Evolutionary conservation across 2,113 vertebrate genomes (phyloP).

Genomic region (Poecile atricapillus): DNA sequence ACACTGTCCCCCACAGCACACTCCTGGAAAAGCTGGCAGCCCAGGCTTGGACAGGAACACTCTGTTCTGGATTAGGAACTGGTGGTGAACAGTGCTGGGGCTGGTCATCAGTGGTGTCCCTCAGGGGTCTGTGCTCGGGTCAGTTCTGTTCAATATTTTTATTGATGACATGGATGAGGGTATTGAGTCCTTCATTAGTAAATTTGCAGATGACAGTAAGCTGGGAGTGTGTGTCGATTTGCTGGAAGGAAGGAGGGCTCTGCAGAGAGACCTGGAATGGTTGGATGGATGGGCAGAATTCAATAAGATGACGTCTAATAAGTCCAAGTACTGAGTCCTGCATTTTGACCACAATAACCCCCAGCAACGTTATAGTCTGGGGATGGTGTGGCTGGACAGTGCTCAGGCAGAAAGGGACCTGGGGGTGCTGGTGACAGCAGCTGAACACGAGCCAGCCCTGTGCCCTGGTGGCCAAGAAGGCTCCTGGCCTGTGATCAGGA

Average conservation of each 20-base stretch:
- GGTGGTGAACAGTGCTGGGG: not conserved
- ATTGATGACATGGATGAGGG: not conserved
- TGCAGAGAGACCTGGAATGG: not conserved
- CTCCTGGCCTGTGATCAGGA: not conserved
- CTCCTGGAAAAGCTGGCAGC: not conserved
- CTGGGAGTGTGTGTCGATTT: accelerated
- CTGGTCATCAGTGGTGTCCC: not conserved
- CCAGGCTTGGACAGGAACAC: not conserved
- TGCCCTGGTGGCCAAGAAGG: too few species aligned
- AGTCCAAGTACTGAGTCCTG: not conserved
- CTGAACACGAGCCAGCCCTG: not conserved
- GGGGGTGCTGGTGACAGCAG: not conserved
- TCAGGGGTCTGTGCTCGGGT: not conserved
- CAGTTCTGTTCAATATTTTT: not conserved
- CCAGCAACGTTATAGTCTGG: accelerated
- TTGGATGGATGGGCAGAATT: not conserved
- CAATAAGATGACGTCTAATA: not conserved
- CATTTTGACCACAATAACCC: not conserved
- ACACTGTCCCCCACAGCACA: not conserved
- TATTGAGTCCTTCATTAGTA: not conserved
- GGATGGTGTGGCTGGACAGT: not conserved
- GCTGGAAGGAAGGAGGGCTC: not conserved
- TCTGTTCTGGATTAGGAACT: not conserved
- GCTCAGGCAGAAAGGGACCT: not conserved
- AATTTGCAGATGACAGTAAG: not conserved